Evolutionary conservation across 2,797 vertebrate species (phyloP).

Genomic region (Gymnocypris eckloni): DNA sequence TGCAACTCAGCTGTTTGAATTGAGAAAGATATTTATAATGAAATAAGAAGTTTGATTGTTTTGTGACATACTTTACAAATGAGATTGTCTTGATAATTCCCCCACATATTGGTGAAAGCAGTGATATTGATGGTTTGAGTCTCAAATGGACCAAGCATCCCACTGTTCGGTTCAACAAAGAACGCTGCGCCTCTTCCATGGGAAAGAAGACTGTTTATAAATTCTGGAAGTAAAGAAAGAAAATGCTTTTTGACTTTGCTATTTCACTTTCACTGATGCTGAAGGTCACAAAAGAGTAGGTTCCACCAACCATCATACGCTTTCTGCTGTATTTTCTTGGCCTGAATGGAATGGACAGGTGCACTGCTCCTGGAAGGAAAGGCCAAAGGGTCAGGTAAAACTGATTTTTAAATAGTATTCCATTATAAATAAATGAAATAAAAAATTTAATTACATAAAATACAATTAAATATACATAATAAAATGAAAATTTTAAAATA

Average conservation of each 20-base stretch:
- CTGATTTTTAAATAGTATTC: neutral
- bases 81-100: slow-evolving; percentile 88
- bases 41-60: neutral
- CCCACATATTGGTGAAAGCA: slow-evolving; percentile 93
- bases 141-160: slow-evolving; percentile 83
- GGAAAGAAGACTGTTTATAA: slow-evolving; percentile 80
- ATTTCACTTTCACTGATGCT: neutral
- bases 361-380: slow-evolving; percentile 23
- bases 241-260: neutral
- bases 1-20: neutral
- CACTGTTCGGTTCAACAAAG: slow-evolving; percentile 73
- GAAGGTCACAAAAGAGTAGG: slow-evolving; percentile 1
- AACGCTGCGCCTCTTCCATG: slow-evolving; percentile 88
- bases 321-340: slow-evolving; percentile 73
- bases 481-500: neutral
- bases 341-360: slow-evolving; percentile 67
- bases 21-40: neutral
- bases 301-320: slow-evolving; percentile 67
- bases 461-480: neutral
- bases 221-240: slow-evolving; percentile 73
- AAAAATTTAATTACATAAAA: neutral
- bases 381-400: neutral
- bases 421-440: neutral
- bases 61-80: slow-evolving; percentile 82
- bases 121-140: slow-evolving; percentile 80